Conservation (phyloP, 2,888 invertebrate species). For the Enchytraeus crypticus region DNA sequence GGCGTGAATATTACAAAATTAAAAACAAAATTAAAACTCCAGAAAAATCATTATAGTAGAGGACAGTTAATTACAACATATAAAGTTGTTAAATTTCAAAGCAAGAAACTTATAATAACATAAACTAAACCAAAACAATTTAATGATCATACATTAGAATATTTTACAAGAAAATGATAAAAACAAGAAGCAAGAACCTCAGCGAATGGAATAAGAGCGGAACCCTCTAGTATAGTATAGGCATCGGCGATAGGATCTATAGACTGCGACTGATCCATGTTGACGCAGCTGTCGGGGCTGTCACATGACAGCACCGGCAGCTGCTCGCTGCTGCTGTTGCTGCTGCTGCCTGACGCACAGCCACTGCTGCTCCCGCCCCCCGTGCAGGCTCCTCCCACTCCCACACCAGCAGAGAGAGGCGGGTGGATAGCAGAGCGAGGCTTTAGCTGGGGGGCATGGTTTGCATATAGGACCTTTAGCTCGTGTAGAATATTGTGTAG, state of each 20-base stretch:
- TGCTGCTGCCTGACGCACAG: constrained; percentile 1
- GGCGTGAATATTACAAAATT: too few species aligned
- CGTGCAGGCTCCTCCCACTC: background rate
- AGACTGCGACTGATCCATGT: constrained; percentile 11
- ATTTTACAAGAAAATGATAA: too few species aligned
- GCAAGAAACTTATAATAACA: too few species aligned
- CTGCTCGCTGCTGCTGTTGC: constrained; percentile 9
- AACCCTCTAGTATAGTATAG: constrained; percentile 38
- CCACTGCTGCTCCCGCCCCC: background rate
- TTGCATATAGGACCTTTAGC: constrained; percentile 33
- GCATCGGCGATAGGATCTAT: constrained; percentile 37
- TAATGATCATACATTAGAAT: too few species aligned
- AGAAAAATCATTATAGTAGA: too few species aligned
- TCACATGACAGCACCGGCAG: background rate
- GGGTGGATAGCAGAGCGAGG: constrained; percentile 16
- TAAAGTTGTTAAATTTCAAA: too few species aligned
- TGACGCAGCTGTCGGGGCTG: constrained; percentile 6
- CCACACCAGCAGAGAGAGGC: background rate
- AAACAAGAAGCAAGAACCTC: too few species aligned
- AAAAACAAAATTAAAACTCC: too few species aligned
- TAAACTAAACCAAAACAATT: too few species aligned
- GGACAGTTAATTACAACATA: too few species aligned
- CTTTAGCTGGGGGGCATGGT: constrained; percentile 32
- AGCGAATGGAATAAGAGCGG: constrained; percentile 39
- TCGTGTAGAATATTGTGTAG: constrained; percentile 35